These are phyloP conservation scores for Ovis aries DNA, from an alignment of 2,113 vertebrate genomes.

Conservation along the genomic window ARS-UI_Ramb_v3.0 NC_056059.1:27040501-27041000, in stretches of 20 bases:
- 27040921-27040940: background rate
- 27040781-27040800: background rate
- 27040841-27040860: background rate
- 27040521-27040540: background rate
- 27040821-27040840: background rate
- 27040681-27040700: background rate
- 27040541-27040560: slow-evolving; percentile 27
- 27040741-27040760: background rate
- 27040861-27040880: background rate
- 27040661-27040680: slow-evolving; percentile 1
- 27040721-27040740: background rate
- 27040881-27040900: background rate
- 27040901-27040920: background rate
- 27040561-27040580: slow-evolving; percentile 33
- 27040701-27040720: background rate
- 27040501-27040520: background rate
- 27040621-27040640: background rate
- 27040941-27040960: background rate
- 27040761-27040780: background rate
- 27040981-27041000: background rate
- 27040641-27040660: background rate
- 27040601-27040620: background rate
- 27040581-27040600: background rate
- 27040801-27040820: background rate
- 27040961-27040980: background rate